Evolutionary conservation across 2,113 vertebrate genomes (phyloP), one percentile per base, ranked within the genome.

Genomic region (Phodopus roborovskii): DNA sequence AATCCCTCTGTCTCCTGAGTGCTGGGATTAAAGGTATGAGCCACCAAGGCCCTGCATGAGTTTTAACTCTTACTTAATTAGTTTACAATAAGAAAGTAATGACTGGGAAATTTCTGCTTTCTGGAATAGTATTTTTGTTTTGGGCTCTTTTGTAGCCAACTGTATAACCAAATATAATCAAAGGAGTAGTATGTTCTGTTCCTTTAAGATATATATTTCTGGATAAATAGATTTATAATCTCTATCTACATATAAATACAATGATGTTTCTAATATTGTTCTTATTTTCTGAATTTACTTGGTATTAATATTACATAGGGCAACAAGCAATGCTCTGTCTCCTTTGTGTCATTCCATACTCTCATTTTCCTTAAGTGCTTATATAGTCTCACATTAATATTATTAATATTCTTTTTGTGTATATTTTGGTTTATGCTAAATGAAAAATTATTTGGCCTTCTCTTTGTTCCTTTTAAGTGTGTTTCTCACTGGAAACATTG

Each of bases 251-350:
- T 28, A 66, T 28, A 66, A 39, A 60, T 56, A 64, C n/a, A 79
- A 24, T 17, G 45, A 78, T 91, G 53, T 50, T 95, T 92, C 20
- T 71, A 53, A 78, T 60, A 12, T 84, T 91, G 24, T 78, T 50
- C 3, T 71, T 83, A 74, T 94, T 94, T 96, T 94, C 45, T 70
- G 45, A 62, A 1, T 94, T 93, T 68, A 39, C 66, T 88, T 93
- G 36, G 36, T 64, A 20, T 74, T 75, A 58, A 56, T 58, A 36
- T 82, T 60, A n/a, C 62, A 66, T 87, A 12, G 24, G 12, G 87
- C 20, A 95, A 90, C 68, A 91, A 53, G 19, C 30, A 75, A 4
- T 24, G 28, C 36, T 88, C 0, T 74, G 11, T 50, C 53, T 45
- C 90, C 16, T 92, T 95, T 77, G 71, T 87, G 62, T 53, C 50